A percentile compares a stretch with the other conserved stretches of the same genome.
Conservation (phyloP, 2,113 vertebrate species). For the Nothoprocta perdicaria region DNA sequence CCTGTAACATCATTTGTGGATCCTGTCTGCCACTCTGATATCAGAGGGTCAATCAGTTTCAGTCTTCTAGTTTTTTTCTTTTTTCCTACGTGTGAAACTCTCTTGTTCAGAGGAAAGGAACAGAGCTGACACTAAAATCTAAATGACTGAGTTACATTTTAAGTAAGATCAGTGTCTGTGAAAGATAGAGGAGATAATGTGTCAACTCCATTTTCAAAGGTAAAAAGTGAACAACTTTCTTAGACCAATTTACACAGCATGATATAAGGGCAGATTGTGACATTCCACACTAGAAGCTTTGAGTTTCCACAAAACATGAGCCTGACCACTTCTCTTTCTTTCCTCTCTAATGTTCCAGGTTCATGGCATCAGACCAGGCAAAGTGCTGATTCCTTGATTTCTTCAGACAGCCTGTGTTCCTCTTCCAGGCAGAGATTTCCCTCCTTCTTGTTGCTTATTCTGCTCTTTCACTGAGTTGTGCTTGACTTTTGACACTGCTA, state of each 20-base stretch:
- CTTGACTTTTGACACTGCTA: neutral
- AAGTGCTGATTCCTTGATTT: neutral
- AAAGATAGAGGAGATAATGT: neutral
- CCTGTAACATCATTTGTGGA: neutral
- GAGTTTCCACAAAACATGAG: neutral
- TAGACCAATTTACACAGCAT: neutral
- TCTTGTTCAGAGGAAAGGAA: neutral
- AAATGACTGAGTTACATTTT: neutral
- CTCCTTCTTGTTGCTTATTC: neutral
- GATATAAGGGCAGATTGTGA: neutral
- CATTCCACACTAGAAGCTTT: neutral
- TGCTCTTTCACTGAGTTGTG: neutral
- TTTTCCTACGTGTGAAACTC: neutral
- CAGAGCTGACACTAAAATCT: neutral
- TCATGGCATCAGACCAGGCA: accelerated
- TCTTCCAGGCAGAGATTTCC: neutral
- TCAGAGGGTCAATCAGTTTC: neutral
- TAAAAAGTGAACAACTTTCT: neutral
- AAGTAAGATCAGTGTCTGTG: neutral
- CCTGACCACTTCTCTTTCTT: neutral
- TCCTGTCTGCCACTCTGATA: neutral
- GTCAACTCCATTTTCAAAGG: neutral
- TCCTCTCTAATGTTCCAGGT: neutral
- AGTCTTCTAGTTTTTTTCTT: neutral
- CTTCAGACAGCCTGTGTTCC: neutral